Conservation (phyloP, 2,888 invertebrate species). For the Ochropleura leucogaster region DNA sequence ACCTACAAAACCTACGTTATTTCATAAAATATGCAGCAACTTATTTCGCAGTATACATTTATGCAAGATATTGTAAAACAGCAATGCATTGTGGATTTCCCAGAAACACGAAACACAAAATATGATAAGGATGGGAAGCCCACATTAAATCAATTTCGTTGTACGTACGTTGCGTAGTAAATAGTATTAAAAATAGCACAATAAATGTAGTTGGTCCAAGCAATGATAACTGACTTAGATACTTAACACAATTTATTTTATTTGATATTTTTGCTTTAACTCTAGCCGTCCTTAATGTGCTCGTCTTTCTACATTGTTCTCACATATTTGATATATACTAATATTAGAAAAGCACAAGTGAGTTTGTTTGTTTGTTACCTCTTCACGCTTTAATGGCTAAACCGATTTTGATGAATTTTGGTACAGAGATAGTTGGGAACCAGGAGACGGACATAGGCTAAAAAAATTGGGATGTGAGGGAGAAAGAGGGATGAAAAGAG, state of each 20-base stretch:
- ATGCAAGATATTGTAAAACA: conserved; percentile 23
- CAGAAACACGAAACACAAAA: conserved; percentile 13
- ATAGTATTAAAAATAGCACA: conserved; percentile 4
- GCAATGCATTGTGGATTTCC: conserved; percentile 5
- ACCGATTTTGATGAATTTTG: no score
- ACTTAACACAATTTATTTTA: background rate
- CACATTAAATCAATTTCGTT: conserved; percentile 6
- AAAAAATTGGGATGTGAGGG: no score
- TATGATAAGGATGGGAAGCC: conserved; percentile 7
- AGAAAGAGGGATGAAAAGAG: no score
- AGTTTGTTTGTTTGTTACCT: no score
- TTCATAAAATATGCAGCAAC: conserved; percentile 1
- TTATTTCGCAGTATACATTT: background rate
- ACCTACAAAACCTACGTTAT: background rate
- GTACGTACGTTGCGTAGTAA: background rate
- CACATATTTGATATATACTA: no score
- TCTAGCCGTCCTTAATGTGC: no score
- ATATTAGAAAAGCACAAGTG: no score
- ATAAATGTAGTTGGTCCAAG: background rate
- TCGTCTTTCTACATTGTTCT: no score
- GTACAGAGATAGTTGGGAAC: no score
- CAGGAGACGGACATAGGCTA: no score
- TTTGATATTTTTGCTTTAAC: no score
- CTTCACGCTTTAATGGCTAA: no score
- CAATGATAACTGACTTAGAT: background rate